Conservation (phyloP, 1,140 invertebrate species). For the Drosophila bifasciata region DNA sequence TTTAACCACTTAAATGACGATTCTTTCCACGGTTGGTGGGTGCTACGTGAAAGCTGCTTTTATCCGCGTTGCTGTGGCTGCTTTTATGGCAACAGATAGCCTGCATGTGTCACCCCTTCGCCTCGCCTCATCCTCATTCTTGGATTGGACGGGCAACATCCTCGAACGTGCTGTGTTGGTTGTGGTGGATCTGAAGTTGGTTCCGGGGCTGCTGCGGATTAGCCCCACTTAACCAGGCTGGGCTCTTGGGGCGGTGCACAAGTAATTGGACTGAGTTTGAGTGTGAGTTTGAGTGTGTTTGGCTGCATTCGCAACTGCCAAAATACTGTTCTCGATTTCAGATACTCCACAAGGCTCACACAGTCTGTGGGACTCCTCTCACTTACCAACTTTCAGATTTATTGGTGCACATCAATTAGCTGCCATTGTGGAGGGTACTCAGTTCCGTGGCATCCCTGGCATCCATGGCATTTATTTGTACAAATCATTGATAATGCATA, state of each 20-base stretch:
- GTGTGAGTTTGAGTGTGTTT: constrained; percentile 33
- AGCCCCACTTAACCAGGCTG: constrained; percentile 43
- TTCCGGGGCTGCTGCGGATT: constrained; percentile 34
- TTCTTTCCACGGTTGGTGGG: constrained; percentile 15
- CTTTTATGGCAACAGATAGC: constrained; percentile 78
- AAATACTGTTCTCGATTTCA: constrained; percentile 17
- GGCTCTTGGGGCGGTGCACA: constrained; percentile 41
- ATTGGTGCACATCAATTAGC: constrained; percentile 73
- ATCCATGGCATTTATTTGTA: constrained; percentile 47
- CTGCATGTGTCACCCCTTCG: constrained; percentile 62
- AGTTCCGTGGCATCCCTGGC: constrained; percentile 3
- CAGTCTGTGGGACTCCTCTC: constrained; percentile 1
- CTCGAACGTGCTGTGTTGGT: no score
- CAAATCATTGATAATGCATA: constrained; percentile 74
- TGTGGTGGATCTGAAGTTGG: constrained; percentile 3
- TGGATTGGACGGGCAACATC: no score
- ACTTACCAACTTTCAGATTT: constrained; percentile 56
- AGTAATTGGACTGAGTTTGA: constrained; percentile 45
- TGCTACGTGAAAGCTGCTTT: constrained; percentile 44
- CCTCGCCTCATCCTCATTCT: neutral
- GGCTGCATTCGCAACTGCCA: constrained; percentile 35
- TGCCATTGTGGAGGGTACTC: constrained; percentile 33
- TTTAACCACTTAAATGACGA: neutral
- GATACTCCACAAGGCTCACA: constrained; percentile 14
- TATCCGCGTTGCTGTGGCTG: constrained; percentile 71